phyloP scores from a whole-genome alignment of 2,113 vertebrate species.

The Bettongia penicillata region DNA sequence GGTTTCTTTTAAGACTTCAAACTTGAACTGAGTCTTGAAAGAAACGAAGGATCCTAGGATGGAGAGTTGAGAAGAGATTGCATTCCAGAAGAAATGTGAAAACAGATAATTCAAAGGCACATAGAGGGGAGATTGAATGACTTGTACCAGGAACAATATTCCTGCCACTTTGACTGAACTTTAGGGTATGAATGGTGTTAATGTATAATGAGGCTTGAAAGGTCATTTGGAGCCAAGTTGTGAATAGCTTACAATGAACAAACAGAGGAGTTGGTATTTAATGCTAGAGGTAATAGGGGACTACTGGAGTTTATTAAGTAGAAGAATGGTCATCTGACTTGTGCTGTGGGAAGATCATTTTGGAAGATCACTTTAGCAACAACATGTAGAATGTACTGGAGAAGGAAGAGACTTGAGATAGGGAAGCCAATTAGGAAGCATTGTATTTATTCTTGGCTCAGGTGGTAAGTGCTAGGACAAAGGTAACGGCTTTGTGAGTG shows the following conservation, averaged over 20 bases:
- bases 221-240: neutral
- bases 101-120: neutral
- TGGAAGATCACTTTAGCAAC: neutral
- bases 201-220: neutral
- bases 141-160: neutral
- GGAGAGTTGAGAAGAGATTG: neutral
- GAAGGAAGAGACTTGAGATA: neutral
- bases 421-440: neutral
- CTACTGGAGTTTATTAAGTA: neutral
- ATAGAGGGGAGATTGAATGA: neutral
- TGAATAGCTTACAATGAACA: neutral
- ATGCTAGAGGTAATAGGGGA: neutral
- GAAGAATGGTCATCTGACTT: neutral
- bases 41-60: neutral
- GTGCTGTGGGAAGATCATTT: neutral
- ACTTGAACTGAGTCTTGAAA: neutral
- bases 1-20: neutral
- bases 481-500: neutral
- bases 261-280: neutral
- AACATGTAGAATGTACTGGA: neutral
- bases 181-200: neutral
- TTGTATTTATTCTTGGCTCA: neutral
- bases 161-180: neutral
- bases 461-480: neutral
- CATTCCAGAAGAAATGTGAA: neutral